A percentile compares a stretch with the other conserved stretches of the same genome.
These are phyloP conservation scores for Phortica okadai DNA, from an alignment of 2,888 invertebrate species.

Conservation along the genomic window DNA sequence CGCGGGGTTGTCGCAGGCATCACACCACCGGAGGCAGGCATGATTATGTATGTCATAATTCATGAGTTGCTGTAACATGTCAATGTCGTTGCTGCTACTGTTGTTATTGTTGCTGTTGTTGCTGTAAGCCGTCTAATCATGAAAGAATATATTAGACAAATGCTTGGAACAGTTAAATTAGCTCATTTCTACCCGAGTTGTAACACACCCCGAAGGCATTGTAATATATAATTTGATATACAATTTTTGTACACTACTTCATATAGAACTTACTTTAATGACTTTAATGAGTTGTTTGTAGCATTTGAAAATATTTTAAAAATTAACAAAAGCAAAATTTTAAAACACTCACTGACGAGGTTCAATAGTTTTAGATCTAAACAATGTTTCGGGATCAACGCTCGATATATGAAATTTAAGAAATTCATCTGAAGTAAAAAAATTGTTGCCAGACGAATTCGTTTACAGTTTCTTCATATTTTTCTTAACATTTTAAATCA, in stretches of 20 bases:
- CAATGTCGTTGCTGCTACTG: background rate
- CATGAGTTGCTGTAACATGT: background rate
- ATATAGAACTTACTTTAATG: too few relatives aligned
- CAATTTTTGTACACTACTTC: background rate
- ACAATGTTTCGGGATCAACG: too few relatives aligned
- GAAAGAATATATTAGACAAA: conserved; percentile 11
- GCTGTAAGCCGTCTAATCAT: background rate
- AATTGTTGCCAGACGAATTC: too few relatives aligned
- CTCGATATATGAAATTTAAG: too few relatives aligned
- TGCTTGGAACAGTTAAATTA: conserved; percentile 10
- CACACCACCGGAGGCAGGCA: background rate
- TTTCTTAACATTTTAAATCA: background rate
- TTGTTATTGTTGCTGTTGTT: too few relatives aligned
- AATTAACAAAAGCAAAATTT: too few relatives aligned
- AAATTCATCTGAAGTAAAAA: too few relatives aligned
- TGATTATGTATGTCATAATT: conserved; percentile 19
- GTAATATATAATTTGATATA: background rate
- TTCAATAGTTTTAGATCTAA: too few relatives aligned
- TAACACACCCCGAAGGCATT: background rate
- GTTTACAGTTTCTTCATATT: background rate
- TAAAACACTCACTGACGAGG: too few relatives aligned
- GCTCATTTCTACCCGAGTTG: background rate
- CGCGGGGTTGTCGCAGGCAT: background rate
- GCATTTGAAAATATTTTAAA: too few relatives aligned
- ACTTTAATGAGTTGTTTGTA: too few relatives aligned